Evolutionary conservation across 2,113 vertebrate genomes (phyloP), one percentile per base, ranked within the genome.

Genomic region (Paracanthobrama guichenoti): DNA sequence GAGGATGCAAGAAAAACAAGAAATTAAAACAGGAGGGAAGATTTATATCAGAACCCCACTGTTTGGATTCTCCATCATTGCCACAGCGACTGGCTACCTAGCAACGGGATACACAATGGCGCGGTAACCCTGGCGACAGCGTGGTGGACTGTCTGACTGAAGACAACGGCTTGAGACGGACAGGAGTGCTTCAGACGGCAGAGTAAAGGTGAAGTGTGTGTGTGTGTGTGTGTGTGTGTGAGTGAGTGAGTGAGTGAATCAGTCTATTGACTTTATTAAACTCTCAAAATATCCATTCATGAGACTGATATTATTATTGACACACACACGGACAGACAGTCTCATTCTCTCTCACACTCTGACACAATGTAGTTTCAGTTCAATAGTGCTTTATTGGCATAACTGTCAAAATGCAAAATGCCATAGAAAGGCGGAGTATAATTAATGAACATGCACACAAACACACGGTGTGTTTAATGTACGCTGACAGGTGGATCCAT

Each of bases 1-100:
- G 74, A 86, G 79, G 62, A n/a, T 62, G 84, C 53, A 84, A 75
- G 71, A 85, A 74, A 60, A 67, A 82, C 60, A 80, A 67, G 79
- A 67, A 80, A 80, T 80, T 60, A 53, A 80, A 66, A 67, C 59
- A 87, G 83, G 81, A 84, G 84, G 79, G 81, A 88, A 92, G 90
- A 94, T 94, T 92, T 93, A 93, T 93, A 90, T 91, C 82, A 86
- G 81, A 86, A 87, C 87, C 82, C 82, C 87, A 89, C 85, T 77
- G 72, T 88, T 87, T 89, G 90, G 92, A 94, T 94, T 93, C 92
- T 94, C 92, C 89, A 93, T 94, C 93, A 93, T 92, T 79, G 88
- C 93, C 92, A 92, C 91, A 62, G 91, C 89, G 91, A 94, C 93
- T 85, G 87, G 89, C 88, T 88, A 87, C 89, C 86, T 90, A 88